phyloP scores from a whole-genome alignment of 2,113 vertebrate species.

The Leptodactylus fuscus region DNA sequence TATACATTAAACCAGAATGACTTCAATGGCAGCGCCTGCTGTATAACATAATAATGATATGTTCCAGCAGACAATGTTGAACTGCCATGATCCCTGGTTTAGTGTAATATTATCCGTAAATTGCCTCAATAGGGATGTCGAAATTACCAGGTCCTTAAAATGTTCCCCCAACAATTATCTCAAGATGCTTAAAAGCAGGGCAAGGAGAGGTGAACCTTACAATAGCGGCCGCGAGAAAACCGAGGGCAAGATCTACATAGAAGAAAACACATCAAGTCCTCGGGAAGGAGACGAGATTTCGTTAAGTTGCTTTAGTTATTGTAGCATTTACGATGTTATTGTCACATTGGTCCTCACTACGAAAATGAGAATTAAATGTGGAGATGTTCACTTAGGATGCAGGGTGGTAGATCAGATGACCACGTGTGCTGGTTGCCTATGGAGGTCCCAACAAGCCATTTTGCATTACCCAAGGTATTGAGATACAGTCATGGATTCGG shows the following conservation, averaged over 20 bases:
- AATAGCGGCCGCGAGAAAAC: neutral
- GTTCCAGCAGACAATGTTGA: slow-evolving; percentile 19
- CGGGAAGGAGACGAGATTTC: neutral
- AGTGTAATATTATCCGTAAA: neutral
- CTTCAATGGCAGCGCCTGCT: neutral
- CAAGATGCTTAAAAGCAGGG: slow-evolving; percentile 27
- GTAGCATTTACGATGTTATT: neutral
- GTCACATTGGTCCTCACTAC: too few species aligned
- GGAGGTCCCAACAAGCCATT: too few species aligned
- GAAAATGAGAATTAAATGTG: too few species aligned
- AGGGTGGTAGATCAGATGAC: too few species aligned
- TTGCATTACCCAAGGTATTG: too few species aligned
- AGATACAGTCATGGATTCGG: too few species aligned
- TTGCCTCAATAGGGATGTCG: neutral
- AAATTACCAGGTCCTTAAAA: neutral
- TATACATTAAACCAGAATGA: slow-evolving; percentile 4
- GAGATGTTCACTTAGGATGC: too few species aligned
- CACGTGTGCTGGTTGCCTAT: too few species aligned
- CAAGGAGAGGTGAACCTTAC: neutral
- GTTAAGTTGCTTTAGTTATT: neutral
- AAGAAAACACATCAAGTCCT: neutral
- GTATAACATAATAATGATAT: slow-evolving; percentile 40
- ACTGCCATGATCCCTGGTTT: slow-evolving; percentile 22
- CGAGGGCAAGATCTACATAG: neutral
- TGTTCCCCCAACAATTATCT: slow-evolving; percentile 19